Base-by-base conservation (phyloP, 1,140 invertebrate genomes). In the Caenorhabditis brenneri region DNA sequence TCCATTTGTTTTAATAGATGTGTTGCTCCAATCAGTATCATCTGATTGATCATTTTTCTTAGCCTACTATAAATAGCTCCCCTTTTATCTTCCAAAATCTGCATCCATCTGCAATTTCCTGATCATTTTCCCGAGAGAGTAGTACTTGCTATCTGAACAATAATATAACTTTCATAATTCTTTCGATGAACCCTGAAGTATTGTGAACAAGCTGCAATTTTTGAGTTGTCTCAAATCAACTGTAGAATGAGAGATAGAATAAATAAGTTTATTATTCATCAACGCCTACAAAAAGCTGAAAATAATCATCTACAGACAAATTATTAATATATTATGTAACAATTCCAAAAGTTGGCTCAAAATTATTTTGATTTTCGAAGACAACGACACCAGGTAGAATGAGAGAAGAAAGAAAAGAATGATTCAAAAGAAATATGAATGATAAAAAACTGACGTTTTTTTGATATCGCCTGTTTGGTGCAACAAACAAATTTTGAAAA, bases 281-380 rank as follows among this genome's bases (percentile, higher is more conserved):
- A 74, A 74, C 65, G 65, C 65, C 65, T 74, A 74, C 65, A 74
- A 74, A 74, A 74, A 74, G 65, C 65, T 74, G 65, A 74, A 42
- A 74, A 74, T 65, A 65, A 29, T 19, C 31, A 65, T 74, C 33
- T 74, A 74, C 65, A 42, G 65, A 74, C 60, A 65, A 10, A 36
- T 65, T 65, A 65, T 36, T 36, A 65, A n/a, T n/a, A 65, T 65
- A 65, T 65, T 65, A 65, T 65, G 60, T 65, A 65, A 65, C 60
- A 65, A 65, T 36, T 65, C 60, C 60, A 36, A 19, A 65, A 15
- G n/a, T 65, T 36, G 60, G 9, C 31, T 65, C n/a, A 2, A n/a
- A n/a, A 51, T n/a, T 16, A n/a, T 51, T 51, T 46, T 46, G 42
- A 46, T 46, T 31, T 31, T 65, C 24, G 15, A 36, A 74, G 65